Percentiles rank a stretch among this genome's conserved stretches.
Evolutionary conservation across 2,797 vertebrate genomes (phyloP).

Genomic region (Catostomus latipinnis): DNA sequence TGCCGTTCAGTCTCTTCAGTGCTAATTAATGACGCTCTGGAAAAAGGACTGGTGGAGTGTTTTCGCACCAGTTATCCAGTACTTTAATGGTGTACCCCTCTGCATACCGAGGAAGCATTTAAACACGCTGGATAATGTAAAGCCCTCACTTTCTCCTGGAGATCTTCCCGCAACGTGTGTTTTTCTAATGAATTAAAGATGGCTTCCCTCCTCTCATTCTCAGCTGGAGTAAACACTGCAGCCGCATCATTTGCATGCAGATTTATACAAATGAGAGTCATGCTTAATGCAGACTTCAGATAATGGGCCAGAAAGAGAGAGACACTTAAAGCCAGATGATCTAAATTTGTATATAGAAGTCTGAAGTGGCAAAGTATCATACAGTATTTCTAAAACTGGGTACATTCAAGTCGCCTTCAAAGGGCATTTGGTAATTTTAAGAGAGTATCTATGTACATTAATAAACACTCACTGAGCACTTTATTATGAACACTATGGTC

Average conservation of each 20-base stretch:
- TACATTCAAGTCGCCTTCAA: too few relatives aligned
- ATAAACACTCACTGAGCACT: too few relatives aligned
- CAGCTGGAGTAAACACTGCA: conserved; percentile 75
- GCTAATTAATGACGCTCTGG: conserved; percentile 78
- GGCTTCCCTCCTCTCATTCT: conserved; percentile 65
- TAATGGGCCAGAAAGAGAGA: conserved; percentile 69
- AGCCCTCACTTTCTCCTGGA: conserved; percentile 66
- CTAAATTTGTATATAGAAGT: conserved; percentile 53
- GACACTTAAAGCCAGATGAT: conserved; percentile 58
- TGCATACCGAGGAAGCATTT: conserved; percentile 76
- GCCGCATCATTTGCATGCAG: conserved; percentile 78
- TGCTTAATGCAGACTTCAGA: conserved; percentile 74
- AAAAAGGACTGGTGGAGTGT: conserved; percentile 64
- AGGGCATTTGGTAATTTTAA: too few relatives aligned
- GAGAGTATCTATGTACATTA: too few relatives aligned
- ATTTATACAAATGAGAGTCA: conserved; percentile 79
- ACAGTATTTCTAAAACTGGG: not conserved
- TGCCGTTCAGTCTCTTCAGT: conserved; percentile 75
- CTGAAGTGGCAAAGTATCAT: conserved; percentile 38
- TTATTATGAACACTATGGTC: too few relatives aligned
- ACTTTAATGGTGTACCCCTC: conserved; percentile 68
- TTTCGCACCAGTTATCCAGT: conserved; percentile 72
- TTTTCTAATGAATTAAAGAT: conserved; percentile 86
- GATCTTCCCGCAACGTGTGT: conserved; percentile 74
- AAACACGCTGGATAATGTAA: conserved; percentile 66